Base-by-base conservation (phyloP, 2,888 invertebrate genomes). In the Torymus auratus region DNA sequence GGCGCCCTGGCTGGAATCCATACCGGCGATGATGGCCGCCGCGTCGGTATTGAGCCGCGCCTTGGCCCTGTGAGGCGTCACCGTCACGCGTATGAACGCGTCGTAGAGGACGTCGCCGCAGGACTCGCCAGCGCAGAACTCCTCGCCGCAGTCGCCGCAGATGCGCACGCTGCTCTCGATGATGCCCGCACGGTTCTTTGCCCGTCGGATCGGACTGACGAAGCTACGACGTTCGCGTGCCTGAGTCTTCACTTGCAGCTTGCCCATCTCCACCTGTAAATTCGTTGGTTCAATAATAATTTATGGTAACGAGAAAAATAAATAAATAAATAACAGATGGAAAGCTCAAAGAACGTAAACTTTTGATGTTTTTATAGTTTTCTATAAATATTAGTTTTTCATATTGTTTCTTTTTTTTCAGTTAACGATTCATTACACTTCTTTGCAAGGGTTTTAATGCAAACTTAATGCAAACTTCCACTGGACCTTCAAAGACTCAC, bases 111-210 rank as follows among this genome's bases (percentile, higher is more conserved):
- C 92, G 79, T 93, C 92, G 28, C 91, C 91, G 85, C 94, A 94
- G 62, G 89, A 88, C 84, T 91, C 91, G n/a, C 93, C 93, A 88
- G 87, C 84, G 90, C 97, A 97, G 91, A 96, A 95, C 91, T 97
- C 97, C 90, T 96, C 96, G 7, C 95, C 95, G 86, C 97, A 97
- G 88, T 96, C 96, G 0, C 92, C 90, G 89, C 97, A 97, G 73
- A 95, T 94, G 74, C 95, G 92, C 53, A 95, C 93, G 84, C 95
- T 93, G 23, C 95, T 95, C 90, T 96, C 96, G 50, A 96, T 93
- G 79, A 96, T 95, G 14, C 96, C 96, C 0, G 96, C 94, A 83
- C 96, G 95, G 88, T 96, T 96, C 91, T 97, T 97, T n/a, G 93
- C 94, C 88, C 95, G 95, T 86, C 94, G 93, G 90, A 94, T 94